A percentile compares a stretch with the other conserved stretches of the same genome.
phyloP scores from a whole-genome alignment of 53 echinoderm and acorn worm species.

The Echinarachnius parma region DNA sequence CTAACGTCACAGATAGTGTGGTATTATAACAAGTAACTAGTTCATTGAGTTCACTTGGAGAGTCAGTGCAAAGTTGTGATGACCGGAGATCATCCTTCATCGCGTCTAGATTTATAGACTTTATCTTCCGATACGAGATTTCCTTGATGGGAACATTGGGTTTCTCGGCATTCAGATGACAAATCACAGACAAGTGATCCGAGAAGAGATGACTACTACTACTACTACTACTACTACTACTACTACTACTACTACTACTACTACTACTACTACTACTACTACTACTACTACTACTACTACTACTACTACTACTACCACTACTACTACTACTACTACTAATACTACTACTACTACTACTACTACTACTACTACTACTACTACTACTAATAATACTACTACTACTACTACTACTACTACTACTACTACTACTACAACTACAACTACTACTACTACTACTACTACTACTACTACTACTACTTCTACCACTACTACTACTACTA shows the following conservation, averaged over 20 bases:
- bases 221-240: too few relatives aligned
- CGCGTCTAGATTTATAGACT: too few relatives aligned
- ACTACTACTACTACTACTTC: background rate
- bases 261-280: background rate
- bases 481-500: background rate
- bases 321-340: background rate
- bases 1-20: too few relatives aligned
- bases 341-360: background rate
- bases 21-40: too few relatives aligned
- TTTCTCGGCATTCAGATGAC: too few relatives aligned
- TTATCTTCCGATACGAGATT: too few relatives aligned
- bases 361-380: background rate
- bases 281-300: background rate
- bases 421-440: background rate
- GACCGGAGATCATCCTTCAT: too few relatives aligned
- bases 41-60: too few relatives aligned
- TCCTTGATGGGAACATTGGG: too few relatives aligned
- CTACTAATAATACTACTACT: constrained; percentile 4
- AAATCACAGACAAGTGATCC: too few relatives aligned
- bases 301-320: background rate
- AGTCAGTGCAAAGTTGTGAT: too few relatives aligned
- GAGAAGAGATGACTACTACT: too few relatives aligned
- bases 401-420: background rate
- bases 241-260: background rate
- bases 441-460: constrained; percentile 11